phyloP scores from a whole-genome alignment of 1,140 invertebrate genomes.

The Xylocopa sonorina region DNA sequence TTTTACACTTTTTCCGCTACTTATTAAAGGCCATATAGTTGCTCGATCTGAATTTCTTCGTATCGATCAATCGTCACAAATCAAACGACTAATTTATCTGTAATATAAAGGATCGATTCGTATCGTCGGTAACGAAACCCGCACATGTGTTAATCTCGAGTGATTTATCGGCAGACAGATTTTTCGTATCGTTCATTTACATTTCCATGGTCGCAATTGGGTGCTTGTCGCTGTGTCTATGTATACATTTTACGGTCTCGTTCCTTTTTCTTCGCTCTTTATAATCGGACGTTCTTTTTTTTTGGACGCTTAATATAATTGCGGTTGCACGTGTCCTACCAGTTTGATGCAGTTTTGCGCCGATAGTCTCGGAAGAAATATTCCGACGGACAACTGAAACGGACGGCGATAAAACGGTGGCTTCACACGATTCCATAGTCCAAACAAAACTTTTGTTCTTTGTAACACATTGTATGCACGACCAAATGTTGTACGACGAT shows the following conservation, averaged over 20 bases:
- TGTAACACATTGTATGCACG: not conserved
- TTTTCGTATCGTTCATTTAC: not conserved
- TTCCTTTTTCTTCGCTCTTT: not conserved
- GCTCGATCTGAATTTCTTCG: too few relatives aligned
- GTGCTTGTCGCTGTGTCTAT: too few relatives aligned
- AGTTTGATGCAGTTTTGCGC: conserved; percentile 14
- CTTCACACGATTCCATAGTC: conserved; percentile 15
- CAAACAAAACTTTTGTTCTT: conserved; percentile 16
- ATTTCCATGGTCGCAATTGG: too few relatives aligned
- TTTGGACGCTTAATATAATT: conserved; percentile 28
- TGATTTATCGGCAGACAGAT: not conserved
- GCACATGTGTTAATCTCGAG: not conserved
- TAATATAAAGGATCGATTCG: not conserved
- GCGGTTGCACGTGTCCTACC: not conserved
- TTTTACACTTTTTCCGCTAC: too few relatives aligned
- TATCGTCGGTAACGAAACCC: not conserved
- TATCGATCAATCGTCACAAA: too few relatives aligned
- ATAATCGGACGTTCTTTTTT: not conserved
- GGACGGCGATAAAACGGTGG: conserved; percentile 17
- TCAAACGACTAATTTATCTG: too few relatives aligned
- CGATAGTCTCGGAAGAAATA: conserved; percentile 16
- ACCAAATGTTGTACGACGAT: too few relatives aligned
- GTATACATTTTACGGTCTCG: not conserved
- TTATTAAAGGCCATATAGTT: too few relatives aligned
- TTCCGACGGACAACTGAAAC: not conserved